phyloP scores from a whole-genome alignment of 92 coral and sea anemone species.

The Epizoanthus fatuus region DNA sequence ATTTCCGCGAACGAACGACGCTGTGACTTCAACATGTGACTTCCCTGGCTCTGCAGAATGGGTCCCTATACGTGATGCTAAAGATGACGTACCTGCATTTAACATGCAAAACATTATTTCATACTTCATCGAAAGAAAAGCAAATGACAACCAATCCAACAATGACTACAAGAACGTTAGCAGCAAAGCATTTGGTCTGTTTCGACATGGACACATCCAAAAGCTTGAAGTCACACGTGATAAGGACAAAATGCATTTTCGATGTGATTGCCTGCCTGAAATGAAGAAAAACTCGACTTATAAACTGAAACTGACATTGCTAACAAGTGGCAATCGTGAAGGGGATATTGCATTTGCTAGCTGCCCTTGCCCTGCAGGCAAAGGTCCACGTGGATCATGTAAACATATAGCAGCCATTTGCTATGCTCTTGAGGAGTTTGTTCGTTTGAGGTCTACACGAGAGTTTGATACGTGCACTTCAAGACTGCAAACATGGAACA shows the following conservation, averaged over 20 bases:
- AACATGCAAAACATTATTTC: conserved; percentile 69
- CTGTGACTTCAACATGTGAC: conserved; percentile 51
- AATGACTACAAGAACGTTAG: conserved; percentile 73
- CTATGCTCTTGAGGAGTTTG: conserved; percentile 72
- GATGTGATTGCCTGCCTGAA: conserved; percentile 75
- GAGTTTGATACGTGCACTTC: conserved; percentile 68
- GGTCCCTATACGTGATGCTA: conserved; percentile 57
- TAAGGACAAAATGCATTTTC: conserved; percentile 57
- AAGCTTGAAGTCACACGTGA: conserved; percentile 60
- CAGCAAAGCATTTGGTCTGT: conserved; percentile 74
- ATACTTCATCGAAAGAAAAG: conserved; percentile 72
- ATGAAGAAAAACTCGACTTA: conserved; percentile 60
- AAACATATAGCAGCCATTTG: conserved; percentile 73
- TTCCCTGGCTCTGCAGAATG: conserved; percentile 67
- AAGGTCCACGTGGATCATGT: conserved; percentile 66
- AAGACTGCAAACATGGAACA: conserved; percentile 69
- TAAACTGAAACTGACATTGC: conserved; percentile 69
- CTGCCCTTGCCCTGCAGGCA: conserved; percentile 81
- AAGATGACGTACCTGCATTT: conserved; percentile 60
- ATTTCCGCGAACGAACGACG: background rate
- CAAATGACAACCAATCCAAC: conserved; percentile 72
- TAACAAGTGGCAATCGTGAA: conserved; percentile 58
- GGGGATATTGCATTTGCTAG: conserved; percentile 75
- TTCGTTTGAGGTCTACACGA: conserved; percentile 47
- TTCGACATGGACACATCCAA: conserved; percentile 75